Percentiles rank a stretch among this genome's conserved stretches.
Conservation (phyloP, 2,113 vertebrate species). For the Penelope pileata region DNA sequence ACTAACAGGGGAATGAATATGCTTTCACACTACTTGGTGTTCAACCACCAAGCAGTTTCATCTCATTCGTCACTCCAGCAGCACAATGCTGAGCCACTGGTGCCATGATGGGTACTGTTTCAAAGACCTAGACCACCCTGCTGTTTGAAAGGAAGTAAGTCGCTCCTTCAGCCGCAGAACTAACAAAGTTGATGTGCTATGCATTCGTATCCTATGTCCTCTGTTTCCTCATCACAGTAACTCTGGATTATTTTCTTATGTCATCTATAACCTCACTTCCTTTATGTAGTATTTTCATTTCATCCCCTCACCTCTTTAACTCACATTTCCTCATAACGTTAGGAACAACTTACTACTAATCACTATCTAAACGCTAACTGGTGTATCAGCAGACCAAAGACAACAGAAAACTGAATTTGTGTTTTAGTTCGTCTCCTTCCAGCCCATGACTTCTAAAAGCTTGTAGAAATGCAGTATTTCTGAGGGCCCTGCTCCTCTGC, state of each 20-base stretch:
- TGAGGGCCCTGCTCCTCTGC: neutral
- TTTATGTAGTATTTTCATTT: neutral
- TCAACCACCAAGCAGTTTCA: neutral
- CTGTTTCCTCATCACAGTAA: neutral
- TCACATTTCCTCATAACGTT: neutral
- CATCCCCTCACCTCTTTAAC: neutral
- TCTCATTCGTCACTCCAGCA: neutral
- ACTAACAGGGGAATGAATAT: neutral
- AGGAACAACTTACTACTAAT: neutral
- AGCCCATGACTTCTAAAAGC: neutral
- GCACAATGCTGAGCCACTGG: neutral
- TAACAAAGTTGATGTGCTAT: neutral
- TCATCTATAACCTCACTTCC: neutral
- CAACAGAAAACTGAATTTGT: neutral
- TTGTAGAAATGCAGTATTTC: neutral
- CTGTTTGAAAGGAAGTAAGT: neutral
- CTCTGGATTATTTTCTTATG: neutral
- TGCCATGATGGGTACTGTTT: neutral
- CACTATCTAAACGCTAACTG: neutral
- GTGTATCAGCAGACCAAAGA: neutral
- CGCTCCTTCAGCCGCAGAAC: neutral
- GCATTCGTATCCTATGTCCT: neutral
- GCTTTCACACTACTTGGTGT: neutral
- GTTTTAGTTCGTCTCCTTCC: neutral
- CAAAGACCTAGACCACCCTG: neutral